Conservation (phyloP, 2,888 invertebrate species). For the Alloplasta piceator region DNA sequence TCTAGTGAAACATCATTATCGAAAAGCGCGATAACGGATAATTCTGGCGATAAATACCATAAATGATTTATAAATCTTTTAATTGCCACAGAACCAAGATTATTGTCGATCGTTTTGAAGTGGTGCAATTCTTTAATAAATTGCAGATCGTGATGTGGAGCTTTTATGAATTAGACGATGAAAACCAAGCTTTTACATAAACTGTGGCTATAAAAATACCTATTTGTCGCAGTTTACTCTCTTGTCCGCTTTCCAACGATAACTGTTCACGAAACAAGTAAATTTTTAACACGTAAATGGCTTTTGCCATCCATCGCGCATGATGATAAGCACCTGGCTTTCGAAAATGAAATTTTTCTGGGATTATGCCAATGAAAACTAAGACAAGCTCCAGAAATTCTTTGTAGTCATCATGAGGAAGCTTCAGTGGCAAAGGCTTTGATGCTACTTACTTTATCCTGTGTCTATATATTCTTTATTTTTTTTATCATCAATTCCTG, state of each 20-base stretch:
- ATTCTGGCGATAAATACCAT: slow-evolving; percentile 23
- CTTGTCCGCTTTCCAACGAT: neutral
- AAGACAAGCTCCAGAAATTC: neutral
- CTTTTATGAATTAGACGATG: slow-evolving; percentile 28
- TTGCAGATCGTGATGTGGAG: slow-evolving; percentile 18
- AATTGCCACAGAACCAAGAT: slow-evolving; percentile 22
- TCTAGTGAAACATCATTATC: slow-evolving; percentile 25
- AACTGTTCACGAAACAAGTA: slow-evolving; percentile 11
- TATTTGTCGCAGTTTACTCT: slow-evolving; percentile 9
- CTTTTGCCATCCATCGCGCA: slow-evolving; percentile 16
- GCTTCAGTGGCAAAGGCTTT: slow-evolving; percentile 3
- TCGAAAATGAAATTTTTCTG: neutral
- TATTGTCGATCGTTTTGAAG: slow-evolving; percentile 14
- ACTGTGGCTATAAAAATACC: slow-evolving; percentile 5
- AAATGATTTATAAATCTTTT: slow-evolving; percentile 26
- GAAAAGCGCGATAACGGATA: slow-evolving; percentile 15
- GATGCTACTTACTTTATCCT: neutral
- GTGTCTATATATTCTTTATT: neutral
- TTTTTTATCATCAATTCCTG: neutral
- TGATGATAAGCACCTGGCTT: slow-evolving; percentile 11
- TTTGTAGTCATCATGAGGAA: neutral
- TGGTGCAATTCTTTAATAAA: slow-evolving; percentile 23
- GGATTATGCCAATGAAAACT: neutral
- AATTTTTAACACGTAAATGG: slow-evolving; percentile 8
- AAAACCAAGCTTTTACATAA: slow-evolving; percentile 38